These are phyloP conservation scores for Cosmia trapezina DNA, from an alignment of 2,888 invertebrate species.

Conservation along the genomic window DNA sequence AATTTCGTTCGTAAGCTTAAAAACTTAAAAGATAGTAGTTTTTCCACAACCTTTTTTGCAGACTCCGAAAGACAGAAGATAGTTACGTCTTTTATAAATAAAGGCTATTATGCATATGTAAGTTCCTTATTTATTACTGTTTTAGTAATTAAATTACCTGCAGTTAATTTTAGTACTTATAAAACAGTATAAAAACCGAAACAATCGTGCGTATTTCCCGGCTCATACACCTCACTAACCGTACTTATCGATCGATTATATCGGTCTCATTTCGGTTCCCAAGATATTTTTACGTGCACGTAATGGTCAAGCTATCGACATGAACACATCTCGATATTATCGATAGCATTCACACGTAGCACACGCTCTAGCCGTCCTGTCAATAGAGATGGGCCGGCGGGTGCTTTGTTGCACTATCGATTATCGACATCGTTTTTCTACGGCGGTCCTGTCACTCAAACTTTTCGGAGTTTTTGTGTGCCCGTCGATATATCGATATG, in stretches of 20 bases:
- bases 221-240: conserved; percentile 59
- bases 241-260: conserved; percentile 70
- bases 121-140: not conserved
- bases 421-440: conserved; percentile 87
- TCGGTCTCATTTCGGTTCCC: conserved; percentile 80
- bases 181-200: conserved; percentile 10
- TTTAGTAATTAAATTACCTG: not conserved
- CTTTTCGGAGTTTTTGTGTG: conserved; percentile 84
- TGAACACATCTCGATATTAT: conserved; percentile 84
- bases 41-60: not conserved
- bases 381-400: conserved; percentile 87
- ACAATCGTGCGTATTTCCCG: conserved; percentile 41
- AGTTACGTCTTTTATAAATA: not conserved
- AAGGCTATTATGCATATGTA: not conserved
- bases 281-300: conserved; percentile 79
- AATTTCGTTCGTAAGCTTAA: not conserved
- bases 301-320: conserved; percentile 86
- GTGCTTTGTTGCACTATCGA: conserved; percentile 86
- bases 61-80: no score
- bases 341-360: conserved; percentile 90
- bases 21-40: no score
- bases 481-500: conserved; percentile 81
- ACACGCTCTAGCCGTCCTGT: conserved; percentile 86
- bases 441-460: conserved; percentile 90
- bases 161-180: not conserved